Evolutionary conservation across 2,888 invertebrate genomes (phyloP).

Genomic region (Steinernema scapterisci): DNA sequence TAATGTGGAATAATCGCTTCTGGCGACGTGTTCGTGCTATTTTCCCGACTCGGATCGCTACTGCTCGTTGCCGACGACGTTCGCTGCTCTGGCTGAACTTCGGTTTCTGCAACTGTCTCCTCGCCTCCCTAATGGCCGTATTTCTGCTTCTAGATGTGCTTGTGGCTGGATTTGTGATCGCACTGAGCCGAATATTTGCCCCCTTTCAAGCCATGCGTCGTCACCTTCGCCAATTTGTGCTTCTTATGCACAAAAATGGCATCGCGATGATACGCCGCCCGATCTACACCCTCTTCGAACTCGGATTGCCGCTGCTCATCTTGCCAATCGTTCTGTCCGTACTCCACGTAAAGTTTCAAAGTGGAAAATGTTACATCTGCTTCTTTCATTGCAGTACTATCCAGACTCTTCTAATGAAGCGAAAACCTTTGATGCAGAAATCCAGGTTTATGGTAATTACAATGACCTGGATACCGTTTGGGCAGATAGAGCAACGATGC

Average conservation of each 20-base stretch:
- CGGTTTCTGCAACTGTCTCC: not conserved
- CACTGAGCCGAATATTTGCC: not conserved
- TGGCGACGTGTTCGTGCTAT: not conserved
- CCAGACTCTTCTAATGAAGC: not conserved
- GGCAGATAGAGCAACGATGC: too few relatives aligned
- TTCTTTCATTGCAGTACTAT: not conserved
- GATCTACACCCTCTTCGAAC: constrained; percentile 17
- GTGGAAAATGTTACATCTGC: too few relatives aligned
- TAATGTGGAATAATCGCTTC: not conserved
- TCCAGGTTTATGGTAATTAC: not conserved
- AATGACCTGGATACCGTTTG: not conserved
- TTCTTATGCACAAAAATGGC: constrained; percentile 57
- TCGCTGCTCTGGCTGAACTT: not conserved
- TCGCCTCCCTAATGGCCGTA: not conserved
- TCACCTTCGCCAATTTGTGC: constrained; percentile 45
- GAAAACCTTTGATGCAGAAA: not conserved
- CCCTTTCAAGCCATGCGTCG: not conserved
- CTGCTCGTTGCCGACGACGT: not conserved
- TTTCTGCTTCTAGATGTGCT: constrained; percentile 19
- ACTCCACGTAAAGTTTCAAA: not conserved
- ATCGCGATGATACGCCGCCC: constrained; percentile 46
- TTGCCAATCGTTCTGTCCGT: not conserved
- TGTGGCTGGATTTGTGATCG: not conserved
- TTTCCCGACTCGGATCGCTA: too few relatives aligned
- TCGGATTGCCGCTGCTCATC: not conserved